Evolutionary conservation across 2,888 invertebrate genomes (phyloP), one percentile per base, ranked within the genome.

Genomic region (Eupithecia exiguata): DNA sequence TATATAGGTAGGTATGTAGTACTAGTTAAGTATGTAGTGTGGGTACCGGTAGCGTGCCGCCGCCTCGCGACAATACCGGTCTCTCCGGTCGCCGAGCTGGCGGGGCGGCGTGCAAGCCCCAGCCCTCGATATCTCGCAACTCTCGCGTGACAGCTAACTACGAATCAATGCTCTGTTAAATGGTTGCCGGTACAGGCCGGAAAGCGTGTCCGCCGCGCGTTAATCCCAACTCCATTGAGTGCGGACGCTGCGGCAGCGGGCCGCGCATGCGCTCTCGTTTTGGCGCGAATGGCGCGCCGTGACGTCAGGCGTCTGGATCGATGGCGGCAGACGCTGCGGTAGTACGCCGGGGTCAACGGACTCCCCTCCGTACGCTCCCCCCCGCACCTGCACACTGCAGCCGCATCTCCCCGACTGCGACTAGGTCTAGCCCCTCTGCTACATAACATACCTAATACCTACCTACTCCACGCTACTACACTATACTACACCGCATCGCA

Each of bases 301-400:
- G 94, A 94, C 94, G 94, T 92, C 94, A 94, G 90, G 89, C 93
- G 93, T 91, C 93, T 91, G 93, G 94, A 94, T 95, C 95, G 95
- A 95, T 95, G 94, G 91, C 91, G 92, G 92, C 92, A 94, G 94
- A 94, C 94, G 94, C 94, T 94, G 94, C 94, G 92, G 94, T 94
- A 94, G 94, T 94, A 93, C 93, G 92, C 79, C 89, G 94, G 92
- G 94, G 94, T 93, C 93, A 91, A 91, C 89, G 92, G 80, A 92
- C 94, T 90, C 86, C 89, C 88, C 89, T 89, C 83, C 85, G 82
- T 53, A 84, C 86, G 83, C 79, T 87, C 46, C 89, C 88, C 88
- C 89, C 40, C 65, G 90, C 91, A 91, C 92, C 92, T 90, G 90
- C 90, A 90, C 89, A 88, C 92, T 92, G 93, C 93, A 93, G 90